Conservation (phyloP, 2,797 vertebrate species). For the Sebastes hubbsi region DNA sequence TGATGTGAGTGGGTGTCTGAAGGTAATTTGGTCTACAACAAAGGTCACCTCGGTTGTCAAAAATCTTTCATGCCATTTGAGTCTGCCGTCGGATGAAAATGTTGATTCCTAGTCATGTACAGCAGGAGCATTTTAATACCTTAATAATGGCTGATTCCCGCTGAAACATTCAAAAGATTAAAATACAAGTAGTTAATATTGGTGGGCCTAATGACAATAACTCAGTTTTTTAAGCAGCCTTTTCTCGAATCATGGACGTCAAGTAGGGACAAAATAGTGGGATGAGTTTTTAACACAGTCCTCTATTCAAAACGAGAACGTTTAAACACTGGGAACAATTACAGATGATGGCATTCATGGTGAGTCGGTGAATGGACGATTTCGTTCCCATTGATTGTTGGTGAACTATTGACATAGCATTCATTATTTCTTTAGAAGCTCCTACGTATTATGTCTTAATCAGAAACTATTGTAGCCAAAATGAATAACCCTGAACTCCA, state of each 20-base stretch:
- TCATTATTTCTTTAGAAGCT: neutral
- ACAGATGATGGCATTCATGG: neutral
- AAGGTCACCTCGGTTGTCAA: constrained; percentile 30
- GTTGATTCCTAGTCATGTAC: neutral
- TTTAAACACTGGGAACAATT: neutral
- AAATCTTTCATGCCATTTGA: neutral
- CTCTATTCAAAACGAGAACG: neutral
- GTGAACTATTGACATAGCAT: neutral
- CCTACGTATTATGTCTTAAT: neutral
- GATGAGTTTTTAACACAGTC: neutral
- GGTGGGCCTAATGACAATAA: neutral
- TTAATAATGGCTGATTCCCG: neutral
- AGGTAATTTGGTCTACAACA: constrained; percentile 6
- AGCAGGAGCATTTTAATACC: neutral
- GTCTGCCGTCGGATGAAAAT: neutral
- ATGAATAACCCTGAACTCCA: neutral
- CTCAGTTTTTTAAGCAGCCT: neutral
- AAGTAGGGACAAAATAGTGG: neutral
- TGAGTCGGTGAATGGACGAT: neutral
- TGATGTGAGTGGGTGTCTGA: neutral
- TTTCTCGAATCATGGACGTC: neutral
- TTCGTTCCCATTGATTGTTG: neutral
- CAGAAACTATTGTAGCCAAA: neutral
- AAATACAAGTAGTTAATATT: neutral
- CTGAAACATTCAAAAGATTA: neutral